A percentile compares a stretch with the other conserved stretches of the same genome.
These are phyloP conservation scores for Rhyacichthys aspro DNA, from an alignment of 2,797 vertebrate species.

Conservation along the genomic window DNA sequence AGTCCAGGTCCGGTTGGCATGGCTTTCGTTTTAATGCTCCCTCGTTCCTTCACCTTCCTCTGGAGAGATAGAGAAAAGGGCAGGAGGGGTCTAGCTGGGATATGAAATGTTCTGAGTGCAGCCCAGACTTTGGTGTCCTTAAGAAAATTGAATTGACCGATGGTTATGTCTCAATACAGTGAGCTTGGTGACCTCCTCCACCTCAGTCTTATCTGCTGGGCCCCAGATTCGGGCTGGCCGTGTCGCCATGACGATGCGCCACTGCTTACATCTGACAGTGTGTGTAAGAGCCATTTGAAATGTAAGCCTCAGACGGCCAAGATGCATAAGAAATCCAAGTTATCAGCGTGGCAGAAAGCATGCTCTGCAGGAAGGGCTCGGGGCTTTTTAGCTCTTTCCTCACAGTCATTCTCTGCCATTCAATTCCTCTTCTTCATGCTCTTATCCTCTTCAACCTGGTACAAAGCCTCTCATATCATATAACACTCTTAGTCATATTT, in stretches of 20 bases:
- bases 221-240: slow-evolving; percentile 55
- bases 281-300: slow-evolving; percentile 48
- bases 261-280: slow-evolving; percentile 46
- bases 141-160: slow-evolving; percentile 75
- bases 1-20: slow-evolving; percentile 8
- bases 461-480: slow-evolving; percentile 20
- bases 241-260: slow-evolving; percentile 35
- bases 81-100: slow-evolving; percentile 51
- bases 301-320: slow-evolving; percentile 52
- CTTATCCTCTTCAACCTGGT: slow-evolving; percentile 30
- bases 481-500: slow-evolving; percentile 27
- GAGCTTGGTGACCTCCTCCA: slow-evolving; percentile 65
- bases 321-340: slow-evolving; percentile 54
- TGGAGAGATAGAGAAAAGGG: slow-evolving; percentile 52
- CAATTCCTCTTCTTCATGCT: slow-evolving; percentile 27
- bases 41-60: slow-evolving; percentile 23
- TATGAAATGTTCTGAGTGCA: slow-evolving; percentile 71
- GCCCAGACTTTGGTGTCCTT: slow-evolving; percentile 67
- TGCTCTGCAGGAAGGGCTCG: slow-evolving; percentile 22
- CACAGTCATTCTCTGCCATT: slow-evolving; percentile 35
- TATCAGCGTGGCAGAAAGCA: slow-evolving; percentile 40
- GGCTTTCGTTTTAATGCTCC: slow-evolving; percentile 19
- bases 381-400: slow-evolving; percentile 48
- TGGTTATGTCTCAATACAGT: slow-evolving; percentile 63
- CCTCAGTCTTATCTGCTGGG: slow-evolving; percentile 70